Base-by-base conservation (phyloP, 1,140 invertebrate species). In the Pectinophora gossypiella region DNA sequence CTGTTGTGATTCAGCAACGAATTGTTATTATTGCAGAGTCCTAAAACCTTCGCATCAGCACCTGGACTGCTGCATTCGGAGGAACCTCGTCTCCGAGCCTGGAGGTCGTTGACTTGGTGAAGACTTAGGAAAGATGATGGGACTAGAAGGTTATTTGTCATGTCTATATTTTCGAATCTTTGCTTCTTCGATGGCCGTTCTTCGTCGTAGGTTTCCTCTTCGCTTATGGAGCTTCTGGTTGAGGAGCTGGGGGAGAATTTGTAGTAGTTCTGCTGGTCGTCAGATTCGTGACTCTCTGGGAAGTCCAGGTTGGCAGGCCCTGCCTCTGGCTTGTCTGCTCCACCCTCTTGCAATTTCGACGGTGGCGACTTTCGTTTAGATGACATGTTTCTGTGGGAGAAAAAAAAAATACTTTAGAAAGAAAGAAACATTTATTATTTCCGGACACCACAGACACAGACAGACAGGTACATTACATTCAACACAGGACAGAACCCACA, bases 341-440 rank as follows among this genome's bases (percentile, higher is more conserved):
- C 91, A 87, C 94, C 94, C 89, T 95, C 94, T 89, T 94, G 92
- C 89, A 96, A 91, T 91, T 96, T 96, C 60, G 94, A 95, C 88
- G 95, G 95, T 83, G 95, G 95, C 81, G 95, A 96, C 88, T 96
- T 96, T 89, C 95, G 92, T 92, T 96, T 96, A 89, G 95, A 96
- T 92, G 95, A 96, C 95, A 96, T 96, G 90, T 92, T 95, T 93
- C 94, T 95, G 92, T 16, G 58, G 35, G 46, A 47, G 36, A 71
- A 64, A 20, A 64, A 65, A 60, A 12, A 42, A 3, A 23, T n/a
- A 54, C 42, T 43, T 32, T n/a, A 32, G 27, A 32, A n/a, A n/a
- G n/a, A n/a, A n/a, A n/a, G n/a, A n/a, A n/a, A n/a, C n/a, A n/a
- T n/a, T n/a, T n/a, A n/a, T n/a, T n/a, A n/a, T n/a, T n/a, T n/a